phyloP scores from a whole-genome alignment of 2,113 vertebrate genomes.

The Chaetodon auriga region DNA sequence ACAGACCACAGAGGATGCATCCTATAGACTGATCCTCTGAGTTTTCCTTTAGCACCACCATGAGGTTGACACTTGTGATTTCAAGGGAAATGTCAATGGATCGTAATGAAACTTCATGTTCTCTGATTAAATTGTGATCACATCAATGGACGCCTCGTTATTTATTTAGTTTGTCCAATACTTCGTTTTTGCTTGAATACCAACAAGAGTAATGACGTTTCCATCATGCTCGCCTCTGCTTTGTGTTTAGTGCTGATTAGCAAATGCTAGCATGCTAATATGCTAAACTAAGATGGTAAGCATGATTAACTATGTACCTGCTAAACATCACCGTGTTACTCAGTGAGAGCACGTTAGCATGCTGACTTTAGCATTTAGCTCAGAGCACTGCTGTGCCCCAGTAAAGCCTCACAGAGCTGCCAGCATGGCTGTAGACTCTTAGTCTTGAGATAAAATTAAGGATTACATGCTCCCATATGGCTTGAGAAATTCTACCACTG shows the following conservation, averaged over 20 bases:
- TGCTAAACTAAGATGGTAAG: not conserved
- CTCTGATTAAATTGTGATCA: too few species aligned
- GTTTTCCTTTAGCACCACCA: too few species aligned
- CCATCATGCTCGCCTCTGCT: not conserved
- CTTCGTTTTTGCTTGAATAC: not conserved
- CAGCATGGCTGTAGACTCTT: not conserved
- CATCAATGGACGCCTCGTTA: too few species aligned
- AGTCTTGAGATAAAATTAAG: conserved; percentile 18
- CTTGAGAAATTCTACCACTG: not conserved
- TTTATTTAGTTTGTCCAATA: not conserved
- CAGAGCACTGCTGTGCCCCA: not conserved
- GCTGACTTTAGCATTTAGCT: not conserved
- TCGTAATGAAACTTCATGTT: too few species aligned
- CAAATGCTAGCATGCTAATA: not conserved
- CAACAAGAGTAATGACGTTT: not conserved
- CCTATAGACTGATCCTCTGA: not conserved
- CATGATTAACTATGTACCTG: too few species aligned
- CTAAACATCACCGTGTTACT: too few species aligned
- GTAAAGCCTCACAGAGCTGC: not conserved
- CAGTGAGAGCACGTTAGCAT: not conserved
- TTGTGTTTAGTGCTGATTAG: not conserved
- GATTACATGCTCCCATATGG: conserved; percentile 10
- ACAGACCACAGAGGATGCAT: not conserved
- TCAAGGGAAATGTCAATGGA: too few species aligned
- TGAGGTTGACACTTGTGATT: too few species aligned